phyloP scores from a whole-genome alignment of 2,797 vertebrate genomes.

The Enteromius argenteus region DNA sequence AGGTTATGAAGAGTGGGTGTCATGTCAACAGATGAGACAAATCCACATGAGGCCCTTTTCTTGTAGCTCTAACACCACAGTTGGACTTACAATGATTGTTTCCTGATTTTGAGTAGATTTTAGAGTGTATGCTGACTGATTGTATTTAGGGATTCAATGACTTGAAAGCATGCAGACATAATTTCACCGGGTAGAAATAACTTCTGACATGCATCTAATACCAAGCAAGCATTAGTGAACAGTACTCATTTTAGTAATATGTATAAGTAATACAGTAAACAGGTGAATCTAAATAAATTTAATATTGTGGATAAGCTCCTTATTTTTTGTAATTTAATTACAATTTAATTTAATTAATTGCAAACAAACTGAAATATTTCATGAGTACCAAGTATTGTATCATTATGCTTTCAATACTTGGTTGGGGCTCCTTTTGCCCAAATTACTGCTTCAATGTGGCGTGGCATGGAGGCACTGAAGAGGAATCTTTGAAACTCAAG shows the following conservation, averaged over 20 bases:
- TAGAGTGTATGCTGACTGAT: background rate
- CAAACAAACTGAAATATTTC: too few species aligned
- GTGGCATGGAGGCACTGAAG: too few species aligned
- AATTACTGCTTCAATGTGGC: too few species aligned
- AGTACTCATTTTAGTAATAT: background rate
- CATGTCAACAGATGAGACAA: conserved; percentile 51
- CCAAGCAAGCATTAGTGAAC: background rate
- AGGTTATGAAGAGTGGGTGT: conserved; percentile 48
- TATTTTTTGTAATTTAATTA: too few species aligned
- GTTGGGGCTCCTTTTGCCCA: too few species aligned
- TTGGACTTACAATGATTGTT: conserved; percentile 17
- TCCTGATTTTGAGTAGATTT: background rate
- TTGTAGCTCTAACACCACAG: background rate
- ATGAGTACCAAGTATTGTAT: too few species aligned
- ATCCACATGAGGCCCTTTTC: conserved; percentile 4
- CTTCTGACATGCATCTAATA: background rate
- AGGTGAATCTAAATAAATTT: too few species aligned
- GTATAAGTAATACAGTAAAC: background rate
- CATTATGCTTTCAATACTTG: too few species aligned
- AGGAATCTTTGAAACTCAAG: too few species aligned
- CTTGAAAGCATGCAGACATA: background rate
- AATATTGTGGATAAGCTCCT: too few species aligned
- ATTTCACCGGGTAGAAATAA: background rate
- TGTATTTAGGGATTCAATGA: background rate
- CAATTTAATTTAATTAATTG: too few species aligned